A percentile compares a stretch with the other conserved stretches of the same genome.
phyloP scores from a whole-genome alignment of 2,888 invertebrate genomes.

The Dasypolia templi region DNA sequence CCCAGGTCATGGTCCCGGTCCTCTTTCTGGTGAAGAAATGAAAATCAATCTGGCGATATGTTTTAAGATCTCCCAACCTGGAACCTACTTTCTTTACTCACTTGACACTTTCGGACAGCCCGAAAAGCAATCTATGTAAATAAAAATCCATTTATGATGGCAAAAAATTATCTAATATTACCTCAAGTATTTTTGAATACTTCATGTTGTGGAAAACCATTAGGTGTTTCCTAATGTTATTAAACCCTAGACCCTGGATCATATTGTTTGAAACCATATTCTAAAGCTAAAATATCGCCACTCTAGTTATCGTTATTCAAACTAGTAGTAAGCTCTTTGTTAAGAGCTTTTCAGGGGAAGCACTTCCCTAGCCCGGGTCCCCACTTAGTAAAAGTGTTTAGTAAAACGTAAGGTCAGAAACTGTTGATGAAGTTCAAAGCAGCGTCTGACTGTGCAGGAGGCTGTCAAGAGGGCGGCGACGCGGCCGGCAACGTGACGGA shows the following conservation, averaged over 20 bases:
- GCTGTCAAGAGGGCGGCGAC: constrained; percentile 81
- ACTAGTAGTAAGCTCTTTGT: not conserved
- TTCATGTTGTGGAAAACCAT: not conserved
- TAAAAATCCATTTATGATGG: too few relatives aligned
- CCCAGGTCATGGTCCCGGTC: too few relatives aligned
- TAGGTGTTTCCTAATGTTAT: not conserved
- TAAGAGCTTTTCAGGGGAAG: not conserved
- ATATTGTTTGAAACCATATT: not conserved
- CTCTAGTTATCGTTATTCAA: not conserved
- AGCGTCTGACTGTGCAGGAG: constrained; percentile 69
- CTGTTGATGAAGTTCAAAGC: constrained; percentile 22
- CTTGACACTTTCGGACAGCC: too few relatives aligned
- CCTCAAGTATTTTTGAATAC: not conserved
- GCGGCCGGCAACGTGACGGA: constrained; percentile 79
- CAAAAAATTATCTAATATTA: not conserved
- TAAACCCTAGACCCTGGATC: not conserved
- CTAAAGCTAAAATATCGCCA: not conserved
- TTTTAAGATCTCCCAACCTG: too few relatives aligned
- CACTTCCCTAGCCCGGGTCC: not conserved
- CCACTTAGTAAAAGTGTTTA: not conserved
- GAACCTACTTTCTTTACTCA: too few relatives aligned
- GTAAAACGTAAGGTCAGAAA: not conserved
- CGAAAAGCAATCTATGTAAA: too few relatives aligned
- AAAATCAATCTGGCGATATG: too few relatives aligned
- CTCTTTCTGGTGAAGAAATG: too few relatives aligned